Evolutionary conservation across 2,113 vertebrate genomes (phyloP).

Genomic region (Turnix velox): DNA sequence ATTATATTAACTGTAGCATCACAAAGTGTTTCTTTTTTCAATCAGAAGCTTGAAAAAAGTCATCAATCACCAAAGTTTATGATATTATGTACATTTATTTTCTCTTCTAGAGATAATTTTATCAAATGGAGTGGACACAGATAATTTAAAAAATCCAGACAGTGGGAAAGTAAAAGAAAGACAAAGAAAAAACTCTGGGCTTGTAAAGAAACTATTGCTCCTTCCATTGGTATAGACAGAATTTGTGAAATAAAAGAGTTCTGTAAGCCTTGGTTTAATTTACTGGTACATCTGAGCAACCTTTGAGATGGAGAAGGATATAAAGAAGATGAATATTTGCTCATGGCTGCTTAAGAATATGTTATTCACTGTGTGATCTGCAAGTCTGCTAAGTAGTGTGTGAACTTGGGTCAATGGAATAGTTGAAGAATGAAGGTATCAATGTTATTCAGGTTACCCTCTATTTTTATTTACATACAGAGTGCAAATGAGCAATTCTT

Average conservation of each 20-base stretch:
- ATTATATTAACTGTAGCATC: background rate
- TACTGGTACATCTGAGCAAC: background rate
- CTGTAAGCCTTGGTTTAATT: background rate
- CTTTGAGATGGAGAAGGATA: background rate
- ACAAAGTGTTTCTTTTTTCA: background rate
- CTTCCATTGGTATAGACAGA: background rate
- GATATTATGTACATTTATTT: background rate
- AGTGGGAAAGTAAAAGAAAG: background rate
- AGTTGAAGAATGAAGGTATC: background rate
- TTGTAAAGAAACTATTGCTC: background rate
- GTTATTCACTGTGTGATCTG: background rate
- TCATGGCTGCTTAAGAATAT: background rate
- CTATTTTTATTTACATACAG: background rate
- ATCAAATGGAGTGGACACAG: background rate
- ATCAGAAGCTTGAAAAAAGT: background rate
- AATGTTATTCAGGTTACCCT: background rate
- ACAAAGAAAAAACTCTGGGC: no score
- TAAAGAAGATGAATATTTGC: background rate
- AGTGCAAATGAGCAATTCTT: background rate
- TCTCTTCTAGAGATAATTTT: background rate
- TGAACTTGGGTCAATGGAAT: background rate
- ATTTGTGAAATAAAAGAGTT: background rate
- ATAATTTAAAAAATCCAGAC: background rate
- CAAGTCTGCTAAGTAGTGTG: background rate
- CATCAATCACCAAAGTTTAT: background rate